Evolutionary conservation across 2,888 invertebrate species (phyloP).

Genomic region (Leucoptera coffeella): DNA sequence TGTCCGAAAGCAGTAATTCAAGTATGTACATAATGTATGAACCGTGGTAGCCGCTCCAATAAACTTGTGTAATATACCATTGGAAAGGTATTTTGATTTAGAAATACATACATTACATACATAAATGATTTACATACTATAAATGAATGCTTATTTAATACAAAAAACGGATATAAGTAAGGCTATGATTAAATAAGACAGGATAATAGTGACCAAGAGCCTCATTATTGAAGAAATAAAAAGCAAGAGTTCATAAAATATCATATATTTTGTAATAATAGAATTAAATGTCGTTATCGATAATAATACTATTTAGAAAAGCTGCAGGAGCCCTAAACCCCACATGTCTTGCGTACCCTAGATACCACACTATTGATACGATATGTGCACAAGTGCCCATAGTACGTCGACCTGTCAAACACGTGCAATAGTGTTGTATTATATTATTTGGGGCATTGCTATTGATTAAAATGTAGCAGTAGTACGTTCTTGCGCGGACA

Average conservation of each 20-base stretch:
- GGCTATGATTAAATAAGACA: too few species aligned
- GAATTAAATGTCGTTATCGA: too few species aligned
- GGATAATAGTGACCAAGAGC: too few species aligned
- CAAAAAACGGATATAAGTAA: too few species aligned
- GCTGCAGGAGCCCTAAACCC: background rate
- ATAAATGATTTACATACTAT: background rate
- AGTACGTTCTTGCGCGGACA: conserved; percentile 5
- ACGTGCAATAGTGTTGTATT: background rate
- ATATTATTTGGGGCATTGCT: background rate
- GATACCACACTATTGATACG: conserved; percentile 3
- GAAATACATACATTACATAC: background rate
- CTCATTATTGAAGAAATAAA: too few species aligned
- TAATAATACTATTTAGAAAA: background rate
- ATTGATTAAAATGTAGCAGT: conserved; percentile 3
- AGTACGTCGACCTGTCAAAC: conserved; percentile 3
- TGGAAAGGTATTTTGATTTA: background rate
- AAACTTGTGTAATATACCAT: background rate
- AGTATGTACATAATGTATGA: too few species aligned
- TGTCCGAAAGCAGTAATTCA: too few species aligned
- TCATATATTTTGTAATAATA: too few species aligned
- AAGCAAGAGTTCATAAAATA: too few species aligned
- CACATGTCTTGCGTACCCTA: background rate
- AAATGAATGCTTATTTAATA: too few species aligned
- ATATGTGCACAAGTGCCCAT: conserved; percentile 6
- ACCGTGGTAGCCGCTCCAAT: background rate